Base-by-base conservation (phyloP, 2,797 vertebrate species). In the Linurgus olivaceus region DNA sequence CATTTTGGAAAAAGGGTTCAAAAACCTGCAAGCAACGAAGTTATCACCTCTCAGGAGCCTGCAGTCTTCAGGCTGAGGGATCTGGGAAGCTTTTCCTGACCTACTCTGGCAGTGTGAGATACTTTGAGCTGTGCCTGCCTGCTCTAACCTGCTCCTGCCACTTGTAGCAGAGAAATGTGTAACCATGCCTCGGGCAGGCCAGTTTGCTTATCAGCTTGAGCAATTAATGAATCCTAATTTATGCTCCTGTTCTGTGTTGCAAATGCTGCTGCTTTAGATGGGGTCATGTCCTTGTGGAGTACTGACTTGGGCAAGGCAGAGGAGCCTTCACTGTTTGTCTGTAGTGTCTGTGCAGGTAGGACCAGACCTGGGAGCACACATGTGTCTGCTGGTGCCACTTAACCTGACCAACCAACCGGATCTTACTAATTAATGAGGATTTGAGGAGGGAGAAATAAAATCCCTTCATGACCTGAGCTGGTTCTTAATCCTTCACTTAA, bases 311-410 rank as follows among this genome's bases (percentile, higher is more conserved):
- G 21, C 6, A 57, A 61, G 54, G 15, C 21, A 26, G 52, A 59
- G 37, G 44, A 77, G 18, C 14, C 23, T 71, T 59, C 24, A 1
- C 1, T 67, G 28, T 45, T 54, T 42, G 26, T 9, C 25, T 40
- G 0, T 0, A 33, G 5, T 37, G 11, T 71, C 68, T 18, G 5
- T 17, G 6, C 23, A 70, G 19, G 31, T 2, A 57, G 38, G 31
- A 59, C 6, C 11, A 54, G 37, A 24, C 3, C 23, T 57, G 7
- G 25, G 17, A 81, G 16, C 21, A 59, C 31, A 7, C 2, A 0
- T 0, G 21, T 19, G 26, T 24, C 42, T 65, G 23, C 50, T 37
- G 7, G 23, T 18, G 44, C 11, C 2, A 20, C 63, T 57, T 40
- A 54, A 33, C 23, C 26, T 51, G 37, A n/a, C 6, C 50, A 74